These are phyloP conservation scores for Thinocorus orbignyianus DNA, from an alignment of 2,113 vertebrate genomes.

Conservation along the genomic window DNA sequence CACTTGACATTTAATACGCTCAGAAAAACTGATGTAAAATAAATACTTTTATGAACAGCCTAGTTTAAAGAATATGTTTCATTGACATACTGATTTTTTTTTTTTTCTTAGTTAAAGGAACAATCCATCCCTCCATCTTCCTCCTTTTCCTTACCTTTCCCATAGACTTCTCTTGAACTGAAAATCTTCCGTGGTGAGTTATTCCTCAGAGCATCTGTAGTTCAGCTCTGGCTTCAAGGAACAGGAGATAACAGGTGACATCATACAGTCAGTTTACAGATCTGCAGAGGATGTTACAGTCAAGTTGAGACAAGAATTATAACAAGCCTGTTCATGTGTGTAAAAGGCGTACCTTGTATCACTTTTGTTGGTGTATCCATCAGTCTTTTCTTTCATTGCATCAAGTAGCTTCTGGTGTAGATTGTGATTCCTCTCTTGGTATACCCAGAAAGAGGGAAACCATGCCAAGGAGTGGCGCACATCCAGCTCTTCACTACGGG, in stretches of 20 bases:
- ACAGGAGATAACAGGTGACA: not conserved
- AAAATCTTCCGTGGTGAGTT: not conserved
- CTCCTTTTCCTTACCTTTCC: not conserved
- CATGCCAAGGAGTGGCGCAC: fast-evolving
- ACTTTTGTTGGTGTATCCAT: not conserved
- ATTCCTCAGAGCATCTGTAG: not conserved
- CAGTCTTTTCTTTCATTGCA: not conserved
- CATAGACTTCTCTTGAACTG: not conserved
- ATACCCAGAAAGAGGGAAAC: not conserved
- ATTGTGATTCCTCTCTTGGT: not conserved
- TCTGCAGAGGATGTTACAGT: not conserved
- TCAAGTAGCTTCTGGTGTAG: not conserved
- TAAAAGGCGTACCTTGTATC: fast-evolving
- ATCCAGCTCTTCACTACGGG: not conserved
- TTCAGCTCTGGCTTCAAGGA: not conserved
- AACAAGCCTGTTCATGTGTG: not conserved
- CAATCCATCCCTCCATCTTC: not conserved
- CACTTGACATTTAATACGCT: not conserved
- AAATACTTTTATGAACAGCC: not conserved
- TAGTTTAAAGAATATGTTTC: not conserved
- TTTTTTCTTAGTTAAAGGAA: not conserved
- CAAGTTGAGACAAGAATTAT: not conserved
- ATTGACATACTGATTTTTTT: not conserved
- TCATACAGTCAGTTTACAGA: not conserved
- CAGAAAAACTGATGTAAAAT: not conserved